These are phyloP conservation scores for Drosophila simulans DNA, from an alignment of 1,140 invertebrate genomes.

Conservation along the genomic window DNA sequence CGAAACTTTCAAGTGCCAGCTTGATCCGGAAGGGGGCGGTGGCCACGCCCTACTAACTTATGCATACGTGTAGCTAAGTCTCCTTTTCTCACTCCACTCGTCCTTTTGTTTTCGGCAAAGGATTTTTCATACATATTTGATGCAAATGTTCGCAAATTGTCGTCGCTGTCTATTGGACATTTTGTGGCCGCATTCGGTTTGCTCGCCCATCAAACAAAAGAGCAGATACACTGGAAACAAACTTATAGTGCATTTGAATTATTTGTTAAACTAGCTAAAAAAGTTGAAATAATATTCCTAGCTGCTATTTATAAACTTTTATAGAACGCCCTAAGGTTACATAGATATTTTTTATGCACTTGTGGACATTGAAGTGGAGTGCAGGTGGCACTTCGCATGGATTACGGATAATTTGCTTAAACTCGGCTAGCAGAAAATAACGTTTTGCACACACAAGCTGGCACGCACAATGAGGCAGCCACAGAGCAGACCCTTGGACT, in stretches of 20 bases:
- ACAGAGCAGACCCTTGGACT: slow-evolving; percentile 22
- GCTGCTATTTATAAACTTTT: background rate
- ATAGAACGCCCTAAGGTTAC: no score
- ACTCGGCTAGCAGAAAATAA: slow-evolving; percentile 77
- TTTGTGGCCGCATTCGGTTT: slow-evolving; percentile 37
- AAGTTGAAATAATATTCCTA: no score
- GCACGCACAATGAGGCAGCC: slow-evolving; percentile 60
- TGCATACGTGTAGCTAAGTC: slow-evolving; percentile 73
- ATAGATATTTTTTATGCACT: background rate
- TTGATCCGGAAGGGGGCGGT: slow-evolving; percentile 15
- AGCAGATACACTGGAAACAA: slow-evolving; percentile 1
- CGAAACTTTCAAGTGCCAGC: slow-evolving; percentile 63
- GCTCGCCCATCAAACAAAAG: slow-evolving; percentile 42
- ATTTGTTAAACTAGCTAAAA: no score
- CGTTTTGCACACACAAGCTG: slow-evolving; percentile 72
- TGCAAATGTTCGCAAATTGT: slow-evolving; percentile 67
- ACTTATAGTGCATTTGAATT: background rate
- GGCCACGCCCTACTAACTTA: slow-evolving; percentile 60
- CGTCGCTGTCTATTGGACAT: slow-evolving; percentile 61
- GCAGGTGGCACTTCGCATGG: slow-evolving; percentile 32
- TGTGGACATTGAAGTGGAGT: slow-evolving; percentile 1
- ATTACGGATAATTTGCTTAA: slow-evolving; percentile 79
- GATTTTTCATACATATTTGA: slow-evolving; percentile 67
- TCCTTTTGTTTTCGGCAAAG: slow-evolving; percentile 9
- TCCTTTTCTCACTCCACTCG: background rate